Percentiles rank a stretch among this genome's conserved stretches.
Conservation (phyloP, 2,888 invertebrate genomes). For the Prenolepis imparis region DNA sequence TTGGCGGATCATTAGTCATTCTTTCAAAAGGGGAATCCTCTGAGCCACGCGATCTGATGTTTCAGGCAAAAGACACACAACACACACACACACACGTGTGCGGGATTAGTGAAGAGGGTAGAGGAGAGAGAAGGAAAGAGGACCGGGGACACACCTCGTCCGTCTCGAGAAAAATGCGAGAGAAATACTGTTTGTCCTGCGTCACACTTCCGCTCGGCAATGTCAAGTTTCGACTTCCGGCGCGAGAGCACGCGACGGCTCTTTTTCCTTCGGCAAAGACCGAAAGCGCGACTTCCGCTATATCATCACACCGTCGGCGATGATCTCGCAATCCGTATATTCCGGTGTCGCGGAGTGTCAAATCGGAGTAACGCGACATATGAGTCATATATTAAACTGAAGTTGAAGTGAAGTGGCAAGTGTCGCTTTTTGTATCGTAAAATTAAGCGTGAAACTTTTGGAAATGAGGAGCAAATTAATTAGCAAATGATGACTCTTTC, state of each 20-base stretch:
- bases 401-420: neutral
- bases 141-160: conserved; percentile 84
- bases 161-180: conserved; percentile 76
- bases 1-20: conserved; percentile 34
- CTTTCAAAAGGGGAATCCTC: conserved; percentile 35
- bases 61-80: conserved; percentile 44
- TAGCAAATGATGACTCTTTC: neutral
- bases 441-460: neutral
- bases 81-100: too few relatives aligned
- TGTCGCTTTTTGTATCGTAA: neutral
- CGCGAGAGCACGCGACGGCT: conserved; percentile 73
- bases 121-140: conserved; percentile 50
- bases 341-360: neutral
- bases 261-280: conserved; percentile 61
- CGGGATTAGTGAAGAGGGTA: conserved; percentile 47
- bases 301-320: conserved; percentile 16
- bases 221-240: conserved; percentile 86
- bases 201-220: conserved; percentile 85
- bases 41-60: conserved; percentile 74
- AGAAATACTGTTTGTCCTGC: conserved; percentile 81
- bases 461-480: neutral
- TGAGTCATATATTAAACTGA: neutral
- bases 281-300: conserved; percentile 60
- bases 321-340: conserved; percentile 43
- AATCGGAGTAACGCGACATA: conserved; percentile 13